Base-by-base conservation (phyloP, 2,797 vertebrate species). In the Malacoraja senta region DNA sequence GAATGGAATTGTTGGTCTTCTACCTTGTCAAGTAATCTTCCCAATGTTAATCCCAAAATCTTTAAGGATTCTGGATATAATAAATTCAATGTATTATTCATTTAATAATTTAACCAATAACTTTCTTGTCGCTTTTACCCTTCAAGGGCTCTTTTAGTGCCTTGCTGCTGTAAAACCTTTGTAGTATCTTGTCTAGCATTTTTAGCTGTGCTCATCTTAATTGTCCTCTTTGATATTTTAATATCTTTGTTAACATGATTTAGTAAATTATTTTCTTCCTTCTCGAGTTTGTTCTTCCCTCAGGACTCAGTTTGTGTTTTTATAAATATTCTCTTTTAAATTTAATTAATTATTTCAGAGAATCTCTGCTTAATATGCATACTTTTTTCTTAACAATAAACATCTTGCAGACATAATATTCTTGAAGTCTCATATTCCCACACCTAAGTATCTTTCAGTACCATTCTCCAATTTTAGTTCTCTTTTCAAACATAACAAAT, bases 31-130 rank as follows among this genome's bases (percentile, higher is more conserved):
- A 63, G 6, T 32, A 86, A 17, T 24, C 15, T 63, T 65, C 29
- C 44, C 83, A 58, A 65, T 1, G 1, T 63, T 86, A 65, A 65
- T 13, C 63, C n/a, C 29, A 65, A 86, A 63, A 65, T 86, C 83
- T 86, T 86, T 7, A n/a, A 65, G 61, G 58, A 65, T 61, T 63
- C 58, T 65, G 58, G 12, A n/a, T 86, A 15, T 32, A 29, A 1
- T 86, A 86, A 63, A 86, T 15, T 86, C 83, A 32, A 86, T 63
- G 63, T 86, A 17, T n/a, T 84, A 84, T 61, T 68, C 29, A 88
- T 88, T 88, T 68, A 88, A 68, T 88, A 88, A 88, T 68, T 35
- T 15, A 21, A 65, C 61, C 21, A 88, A 88, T 65, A 65, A 88
- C 63, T 65, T 88, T 32, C 17, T 32, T 68, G 61, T 88, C n/a